These are phyloP conservation scores for Oenanthe melanoleuca DNA, from an alignment of 2,113 vertebrate genomes.

Conservation along the genomic window DNA sequence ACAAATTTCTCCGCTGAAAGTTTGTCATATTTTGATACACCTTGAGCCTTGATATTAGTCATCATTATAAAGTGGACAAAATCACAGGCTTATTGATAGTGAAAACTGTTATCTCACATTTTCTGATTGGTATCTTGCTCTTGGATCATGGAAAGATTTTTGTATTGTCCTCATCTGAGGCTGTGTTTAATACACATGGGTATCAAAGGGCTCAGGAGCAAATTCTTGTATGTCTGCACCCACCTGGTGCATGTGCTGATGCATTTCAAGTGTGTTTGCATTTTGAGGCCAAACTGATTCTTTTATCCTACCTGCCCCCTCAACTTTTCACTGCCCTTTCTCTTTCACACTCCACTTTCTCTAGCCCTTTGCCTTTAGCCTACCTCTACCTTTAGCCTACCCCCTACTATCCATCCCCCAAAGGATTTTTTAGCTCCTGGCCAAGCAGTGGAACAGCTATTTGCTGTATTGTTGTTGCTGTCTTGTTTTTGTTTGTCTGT, in stretches of 20 bases:
- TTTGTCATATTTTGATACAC: not conserved
- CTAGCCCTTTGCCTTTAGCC: not conserved
- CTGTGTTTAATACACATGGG: not conserved
- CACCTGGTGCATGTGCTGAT: not conserved
- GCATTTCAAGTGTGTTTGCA: not conserved
- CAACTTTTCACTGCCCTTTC: not conserved
- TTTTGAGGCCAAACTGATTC: not conserved
- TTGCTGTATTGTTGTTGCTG: not conserved
- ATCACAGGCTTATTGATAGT: not conserved
- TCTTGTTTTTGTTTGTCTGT: not conserved
- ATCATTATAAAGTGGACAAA: not conserved
- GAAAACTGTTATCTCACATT: not conserved
- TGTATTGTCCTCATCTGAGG: not conserved
- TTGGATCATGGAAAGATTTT: not conserved
- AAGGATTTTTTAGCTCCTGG: not conserved
- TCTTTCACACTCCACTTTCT: not conserved
- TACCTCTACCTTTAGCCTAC: not conserved
- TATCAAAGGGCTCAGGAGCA: not conserved
- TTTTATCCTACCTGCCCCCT: not conserved
- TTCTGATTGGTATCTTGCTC: not conserved
- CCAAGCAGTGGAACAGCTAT: not conserved
- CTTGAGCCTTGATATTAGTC: not conserved
- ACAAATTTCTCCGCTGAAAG: not conserved
- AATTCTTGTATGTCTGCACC: not conserved
- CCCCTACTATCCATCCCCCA: not conserved